These are phyloP conservation scores for Tyria jacobaeae DNA, from an alignment of 2,888 invertebrate genomes.

Conservation along the genomic window DNA sequence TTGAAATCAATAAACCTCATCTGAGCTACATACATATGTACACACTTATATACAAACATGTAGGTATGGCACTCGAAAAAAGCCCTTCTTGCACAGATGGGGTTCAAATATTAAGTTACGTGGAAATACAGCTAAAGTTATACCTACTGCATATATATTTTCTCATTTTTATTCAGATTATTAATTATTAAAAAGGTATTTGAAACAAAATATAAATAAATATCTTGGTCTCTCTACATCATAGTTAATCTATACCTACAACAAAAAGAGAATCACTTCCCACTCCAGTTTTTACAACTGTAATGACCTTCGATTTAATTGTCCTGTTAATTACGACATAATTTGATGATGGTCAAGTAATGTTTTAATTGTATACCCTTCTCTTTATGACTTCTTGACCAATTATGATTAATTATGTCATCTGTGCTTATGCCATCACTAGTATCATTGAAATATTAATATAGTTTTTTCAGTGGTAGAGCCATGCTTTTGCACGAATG, in stretches of 20 bases:
- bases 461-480: too few relatives aligned
- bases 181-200: too few relatives aligned
- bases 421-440: constrained; percentile 47
- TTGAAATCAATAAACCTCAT: too few relatives aligned
- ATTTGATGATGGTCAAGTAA: constrained; percentile 78
- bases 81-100: too few relatives aligned
- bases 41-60: too few relatives aligned
- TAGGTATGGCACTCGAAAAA: too few relatives aligned
- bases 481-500: too few relatives aligned
- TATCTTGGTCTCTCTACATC: constrained; percentile 36
- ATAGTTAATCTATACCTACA: constrained; percentile 54
- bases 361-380: constrained; percentile 82
- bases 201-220: not conserved
- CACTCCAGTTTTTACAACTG: constrained; percentile 75
- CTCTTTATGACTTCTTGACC: constrained; percentile 65
- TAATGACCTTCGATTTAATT: constrained; percentile 84
- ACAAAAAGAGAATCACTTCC: constrained; percentile 76
- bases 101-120: too few relatives aligned
- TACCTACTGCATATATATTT: too few relatives aligned
- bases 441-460: constrained; percentile 15
- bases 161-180: too few relatives aligned
- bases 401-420: constrained; percentile 77
- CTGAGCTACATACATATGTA: too few relatives aligned
- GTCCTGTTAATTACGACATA: constrained; percentile 79
- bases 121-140: too few relatives aligned